These are phyloP conservation scores for Macquaria australasica DNA, from an alignment of 2,113 vertebrate species.

Conservation along the genomic window DNA sequence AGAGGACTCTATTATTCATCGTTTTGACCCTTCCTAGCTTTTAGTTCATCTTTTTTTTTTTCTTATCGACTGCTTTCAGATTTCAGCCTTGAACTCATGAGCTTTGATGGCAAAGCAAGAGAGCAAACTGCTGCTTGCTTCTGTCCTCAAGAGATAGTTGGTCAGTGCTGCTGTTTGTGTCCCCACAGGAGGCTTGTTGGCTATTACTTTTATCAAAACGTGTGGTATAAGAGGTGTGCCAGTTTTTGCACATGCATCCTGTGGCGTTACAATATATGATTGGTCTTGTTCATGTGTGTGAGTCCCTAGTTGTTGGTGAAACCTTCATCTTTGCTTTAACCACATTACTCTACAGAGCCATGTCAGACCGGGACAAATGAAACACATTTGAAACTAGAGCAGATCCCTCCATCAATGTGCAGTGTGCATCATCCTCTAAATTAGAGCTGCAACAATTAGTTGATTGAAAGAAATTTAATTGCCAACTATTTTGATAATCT, in stretches of 20 bases:
- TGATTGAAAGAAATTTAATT: no score
- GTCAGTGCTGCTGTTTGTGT: neutral
- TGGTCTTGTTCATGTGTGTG: neutral
- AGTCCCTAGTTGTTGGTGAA: neutral
- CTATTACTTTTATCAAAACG: neutral
- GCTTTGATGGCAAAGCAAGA: neutral
- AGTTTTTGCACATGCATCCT: neutral
- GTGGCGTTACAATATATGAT: neutral
- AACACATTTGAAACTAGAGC: no score
- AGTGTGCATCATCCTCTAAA: no score
- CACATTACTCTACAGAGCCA: neutral
- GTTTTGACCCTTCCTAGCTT: neutral
- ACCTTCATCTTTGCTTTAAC: neutral
- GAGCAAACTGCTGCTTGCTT: neutral
- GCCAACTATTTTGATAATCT: no score
- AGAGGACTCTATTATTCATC: neutral
- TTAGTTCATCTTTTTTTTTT: neutral
- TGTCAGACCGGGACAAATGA: neutral
- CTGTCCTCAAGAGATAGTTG: neutral
- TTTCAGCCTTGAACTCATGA: neutral
- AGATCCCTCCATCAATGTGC: no score
- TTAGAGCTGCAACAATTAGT: no score
- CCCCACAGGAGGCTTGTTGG: neutral
- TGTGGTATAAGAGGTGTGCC: neutral
- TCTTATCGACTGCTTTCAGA: neutral